Evolutionary conservation across 2,113 vertebrate genomes (phyloP).

Genomic region (Bos indicus): DNA sequence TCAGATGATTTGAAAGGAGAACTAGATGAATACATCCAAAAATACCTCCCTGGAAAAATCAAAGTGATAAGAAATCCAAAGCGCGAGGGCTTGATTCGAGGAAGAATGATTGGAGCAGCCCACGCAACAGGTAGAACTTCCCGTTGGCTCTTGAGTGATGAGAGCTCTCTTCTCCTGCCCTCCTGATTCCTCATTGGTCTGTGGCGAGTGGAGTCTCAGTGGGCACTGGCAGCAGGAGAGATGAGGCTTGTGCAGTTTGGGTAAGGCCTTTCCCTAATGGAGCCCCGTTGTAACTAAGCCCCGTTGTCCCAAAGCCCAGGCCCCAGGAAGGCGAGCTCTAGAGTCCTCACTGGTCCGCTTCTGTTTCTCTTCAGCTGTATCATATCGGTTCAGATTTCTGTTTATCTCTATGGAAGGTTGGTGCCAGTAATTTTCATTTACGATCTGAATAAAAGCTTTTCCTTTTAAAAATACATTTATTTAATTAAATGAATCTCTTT

Average conservation of each 20-base stretch:
- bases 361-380: background rate
- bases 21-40: slow-evolving; percentile 84
- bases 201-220: rapidly evolving
- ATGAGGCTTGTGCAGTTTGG: background rate
- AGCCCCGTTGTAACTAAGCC: rapidly evolving
- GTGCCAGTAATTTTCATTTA: background rate
- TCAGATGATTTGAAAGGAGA: slow-evolving; percentile 93
- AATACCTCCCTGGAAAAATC: slow-evolving; percentile 84
- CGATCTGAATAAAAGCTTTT: background rate
- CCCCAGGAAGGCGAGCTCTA: background rate
- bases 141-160: rapidly evolving
- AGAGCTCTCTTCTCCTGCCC: background rate
- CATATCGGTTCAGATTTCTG: background rate
- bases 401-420: background rate
- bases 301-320: background rate
- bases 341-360: background rate
- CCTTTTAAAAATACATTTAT: background rate
- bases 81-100: slow-evolving; percentile 95
- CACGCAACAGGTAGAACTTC: slow-evolving; percentile 88
- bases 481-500: background rate
- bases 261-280: background rate
- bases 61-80: slow-evolving; percentile 90
- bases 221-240: background rate
- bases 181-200: background rate
- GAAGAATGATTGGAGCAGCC: slow-evolving; percentile 95